Evolutionary conservation across 2,113 vertebrate species (phyloP).

Genomic region (Rafetus swinhoei): DNA sequence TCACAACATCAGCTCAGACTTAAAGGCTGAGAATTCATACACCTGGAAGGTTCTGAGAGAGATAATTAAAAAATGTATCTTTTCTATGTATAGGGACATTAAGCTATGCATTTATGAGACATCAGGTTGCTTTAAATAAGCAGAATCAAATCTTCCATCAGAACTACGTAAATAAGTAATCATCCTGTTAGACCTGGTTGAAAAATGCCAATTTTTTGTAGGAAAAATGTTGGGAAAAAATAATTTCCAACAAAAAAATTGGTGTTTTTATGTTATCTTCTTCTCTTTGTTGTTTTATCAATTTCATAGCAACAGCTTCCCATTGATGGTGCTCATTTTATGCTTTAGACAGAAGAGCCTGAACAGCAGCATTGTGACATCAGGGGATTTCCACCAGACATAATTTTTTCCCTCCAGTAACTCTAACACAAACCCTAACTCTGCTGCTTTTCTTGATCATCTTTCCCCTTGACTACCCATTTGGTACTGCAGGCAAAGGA

Average conservation of each 20-base stretch:
- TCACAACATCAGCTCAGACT: not conserved
- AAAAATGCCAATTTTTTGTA: not conserved
- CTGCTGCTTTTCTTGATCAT: not conserved
- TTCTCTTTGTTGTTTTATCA: not conserved
- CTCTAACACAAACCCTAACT: not conserved
- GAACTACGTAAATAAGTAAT: not conserved
- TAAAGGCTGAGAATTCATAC: not conserved
- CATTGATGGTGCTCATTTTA: not conserved
- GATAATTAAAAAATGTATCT: not conserved
- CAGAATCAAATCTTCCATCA: not conserved
- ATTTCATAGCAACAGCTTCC: not conserved
- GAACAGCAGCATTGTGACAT: not conserved
- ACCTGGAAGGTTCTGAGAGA: not conserved
- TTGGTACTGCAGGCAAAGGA: not conserved
- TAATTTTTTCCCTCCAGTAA: not conserved
- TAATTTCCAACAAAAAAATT: not conserved
- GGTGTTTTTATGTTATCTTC: not conserved
- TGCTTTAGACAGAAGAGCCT: not conserved
- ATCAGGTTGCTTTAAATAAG: not conserved
- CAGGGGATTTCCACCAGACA: not conserved
- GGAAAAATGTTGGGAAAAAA: too few species aligned
- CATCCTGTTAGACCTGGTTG: not conserved
- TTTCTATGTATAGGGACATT: not conserved
- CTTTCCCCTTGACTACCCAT: not conserved
- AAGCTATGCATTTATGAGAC: not conserved